Conservation (phyloP, 2,888 invertebrate species). For the Tuta absoluta region DNA sequence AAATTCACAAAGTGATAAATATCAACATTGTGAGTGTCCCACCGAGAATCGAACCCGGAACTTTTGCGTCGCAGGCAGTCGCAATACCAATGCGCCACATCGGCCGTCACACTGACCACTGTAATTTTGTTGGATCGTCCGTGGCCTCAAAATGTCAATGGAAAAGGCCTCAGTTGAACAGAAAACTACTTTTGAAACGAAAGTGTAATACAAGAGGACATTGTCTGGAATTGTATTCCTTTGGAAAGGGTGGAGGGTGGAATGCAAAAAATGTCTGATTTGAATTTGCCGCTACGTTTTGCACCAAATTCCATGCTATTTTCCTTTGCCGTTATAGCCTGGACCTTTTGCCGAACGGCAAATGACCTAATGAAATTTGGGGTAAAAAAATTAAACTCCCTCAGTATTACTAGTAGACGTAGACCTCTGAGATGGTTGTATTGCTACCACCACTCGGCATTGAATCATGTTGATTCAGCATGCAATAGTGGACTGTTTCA, state of each 20-base stretch:
- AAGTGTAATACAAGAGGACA: not conserved
- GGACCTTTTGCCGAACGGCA: not conserved
- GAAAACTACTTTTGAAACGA: not conserved
- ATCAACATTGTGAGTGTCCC: too few species aligned
- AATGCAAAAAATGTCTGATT: conserved; percentile 11
- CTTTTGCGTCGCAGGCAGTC: too few species aligned
- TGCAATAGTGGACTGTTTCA: too few species aligned
- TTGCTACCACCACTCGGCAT: too few species aligned
- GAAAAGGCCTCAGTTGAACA: not conserved
- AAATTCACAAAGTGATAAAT: too few species aligned
- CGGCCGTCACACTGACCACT: too few species aligned
- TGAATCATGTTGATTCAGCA: too few species aligned
- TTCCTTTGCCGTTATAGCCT: not conserved
- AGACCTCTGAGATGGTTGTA: too few species aligned
- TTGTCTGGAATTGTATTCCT: not conserved
- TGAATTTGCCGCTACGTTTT: not conserved
- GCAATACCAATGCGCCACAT: too few species aligned
- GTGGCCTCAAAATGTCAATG: too few species aligned
- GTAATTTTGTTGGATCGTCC: not conserved
- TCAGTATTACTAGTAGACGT: not conserved
- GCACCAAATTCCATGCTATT: not conserved
- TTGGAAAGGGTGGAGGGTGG: conserved; percentile 2
- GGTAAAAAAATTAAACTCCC: not conserved
- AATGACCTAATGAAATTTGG: not conserved
- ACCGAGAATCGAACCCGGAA: too few species aligned